Evolutionary conservation across 2,888 invertebrate genomes (phyloP).

Genomic region (Gibbula magus): DNA sequence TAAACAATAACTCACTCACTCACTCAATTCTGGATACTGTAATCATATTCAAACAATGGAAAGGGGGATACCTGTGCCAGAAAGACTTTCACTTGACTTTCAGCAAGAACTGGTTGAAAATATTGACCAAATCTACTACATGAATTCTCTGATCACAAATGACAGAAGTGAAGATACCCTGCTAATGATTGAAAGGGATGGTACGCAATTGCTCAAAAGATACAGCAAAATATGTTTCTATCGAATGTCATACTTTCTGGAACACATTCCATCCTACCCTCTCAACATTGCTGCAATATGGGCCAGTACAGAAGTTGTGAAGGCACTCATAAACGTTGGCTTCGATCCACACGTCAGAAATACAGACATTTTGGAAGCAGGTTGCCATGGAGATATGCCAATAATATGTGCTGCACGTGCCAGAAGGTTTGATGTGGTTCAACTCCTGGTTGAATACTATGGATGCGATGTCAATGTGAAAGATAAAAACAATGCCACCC

Average conservation of each 20-base stretch:
- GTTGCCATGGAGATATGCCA: background rate
- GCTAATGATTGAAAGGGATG: background rate
- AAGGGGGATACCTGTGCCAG: background rate
- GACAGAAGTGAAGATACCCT: background rate
- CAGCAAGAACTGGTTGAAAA: background rate
- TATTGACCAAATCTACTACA: background rate
- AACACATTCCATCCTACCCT: background rate
- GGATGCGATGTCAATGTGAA: background rate
- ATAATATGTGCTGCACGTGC: too few relatives aligned
- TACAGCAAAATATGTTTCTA: background rate
- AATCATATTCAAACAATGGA: background rate
- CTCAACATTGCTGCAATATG: background rate
- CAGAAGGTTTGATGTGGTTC: background rate
- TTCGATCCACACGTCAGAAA: background rate
- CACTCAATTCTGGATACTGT: too few relatives aligned
- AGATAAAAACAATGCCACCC: background rate
- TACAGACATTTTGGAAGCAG: background rate
- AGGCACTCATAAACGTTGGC: background rate
- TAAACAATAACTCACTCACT: too few relatives aligned
- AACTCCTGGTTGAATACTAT: background rate
- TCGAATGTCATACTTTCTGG: background rate
- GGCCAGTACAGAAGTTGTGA: background rate
- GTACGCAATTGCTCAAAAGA: background rate
- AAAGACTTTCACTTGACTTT: background rate
- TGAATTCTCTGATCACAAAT: background rate